A percentile compares a stretch with the other conserved stretches of the same genome.
These are phyloP conservation scores for Oplegnathus fasciatus DNA, from an alignment of 2,113 vertebrate species.

Conservation along the genomic window DNA sequence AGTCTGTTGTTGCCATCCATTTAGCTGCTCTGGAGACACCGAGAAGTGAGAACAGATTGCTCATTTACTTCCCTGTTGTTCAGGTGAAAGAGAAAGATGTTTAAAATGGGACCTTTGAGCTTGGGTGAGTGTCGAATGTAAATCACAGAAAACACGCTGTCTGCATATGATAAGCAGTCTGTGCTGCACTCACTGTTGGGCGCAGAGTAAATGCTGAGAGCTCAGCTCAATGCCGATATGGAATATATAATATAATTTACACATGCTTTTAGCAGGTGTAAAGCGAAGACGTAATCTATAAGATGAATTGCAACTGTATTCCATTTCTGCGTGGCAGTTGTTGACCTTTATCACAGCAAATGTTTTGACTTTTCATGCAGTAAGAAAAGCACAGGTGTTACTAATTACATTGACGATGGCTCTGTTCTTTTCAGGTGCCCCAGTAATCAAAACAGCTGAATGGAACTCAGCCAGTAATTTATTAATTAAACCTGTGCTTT, in stretches of 20 bases:
- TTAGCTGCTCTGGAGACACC: slow-evolving; percentile 34
- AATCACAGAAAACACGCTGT: slow-evolving; percentile 29
- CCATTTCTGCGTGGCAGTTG: neutral
- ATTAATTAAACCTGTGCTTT: neutral
- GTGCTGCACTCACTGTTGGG: slow-evolving; percentile 9
- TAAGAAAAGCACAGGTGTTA: neutral
- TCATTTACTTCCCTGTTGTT: slow-evolving; percentile 56
- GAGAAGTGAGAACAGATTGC: slow-evolving; percentile 43
- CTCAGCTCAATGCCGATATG: neutral
- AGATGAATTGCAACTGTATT: neutral
- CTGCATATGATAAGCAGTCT: slow-evolving; percentile 21
- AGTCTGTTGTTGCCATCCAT: slow-evolving; percentile 37
- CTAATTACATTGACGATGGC: neutral
- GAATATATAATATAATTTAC: neutral
- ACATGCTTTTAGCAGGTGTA: neutral
- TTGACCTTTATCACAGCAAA: neutral
- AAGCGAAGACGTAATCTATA: slow-evolving; percentile 1
- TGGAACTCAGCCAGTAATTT: neutral
- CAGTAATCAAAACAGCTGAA: neutral
- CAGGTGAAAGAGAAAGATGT: slow-evolving; percentile 36
- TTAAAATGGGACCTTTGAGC: slow-evolving; percentile 51
- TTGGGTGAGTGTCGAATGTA: slow-evolving; percentile 34
- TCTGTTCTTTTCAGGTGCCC: neutral
- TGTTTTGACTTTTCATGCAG: neutral
- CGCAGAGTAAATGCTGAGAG: neutral